phyloP scores from a whole-genome alignment of 2,797 vertebrate genomes.

The Buceros bicornis region DNA sequence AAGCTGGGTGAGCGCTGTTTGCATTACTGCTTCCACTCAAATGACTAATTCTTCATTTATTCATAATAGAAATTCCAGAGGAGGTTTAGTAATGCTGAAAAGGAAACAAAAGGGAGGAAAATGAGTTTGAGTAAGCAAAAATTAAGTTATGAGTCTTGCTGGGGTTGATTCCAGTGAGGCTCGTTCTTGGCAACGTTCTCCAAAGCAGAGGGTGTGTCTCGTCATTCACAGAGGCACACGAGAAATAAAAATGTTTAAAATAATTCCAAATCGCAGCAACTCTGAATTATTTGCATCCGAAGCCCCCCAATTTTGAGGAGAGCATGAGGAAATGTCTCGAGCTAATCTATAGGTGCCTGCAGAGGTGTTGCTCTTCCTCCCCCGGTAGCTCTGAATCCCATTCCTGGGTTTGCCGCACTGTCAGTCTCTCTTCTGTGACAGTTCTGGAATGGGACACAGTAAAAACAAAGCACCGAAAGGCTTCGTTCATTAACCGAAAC shows the following conservation, averaged over 20 bases:
- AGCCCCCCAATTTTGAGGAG: rapidly evolving
- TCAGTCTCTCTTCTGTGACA: background rate
- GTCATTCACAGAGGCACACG: background rate
- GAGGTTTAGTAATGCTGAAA: background rate
- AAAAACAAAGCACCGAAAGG: background rate
- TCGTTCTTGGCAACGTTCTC: background rate
- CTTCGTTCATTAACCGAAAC: background rate
- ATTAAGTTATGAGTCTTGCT: background rate
- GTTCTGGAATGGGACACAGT: background rate
- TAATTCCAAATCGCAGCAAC: background rate
- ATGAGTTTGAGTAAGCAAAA: background rate
- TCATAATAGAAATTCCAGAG: background rate
- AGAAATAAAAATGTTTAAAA: background rate
- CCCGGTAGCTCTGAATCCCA: background rate
- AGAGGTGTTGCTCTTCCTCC: background rate
- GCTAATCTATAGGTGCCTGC: background rate
- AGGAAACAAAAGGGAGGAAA: background rate
- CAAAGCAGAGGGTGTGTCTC: background rate
- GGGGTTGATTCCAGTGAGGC: background rate
- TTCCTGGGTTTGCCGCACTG: background rate
- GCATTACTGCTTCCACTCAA: background rate
- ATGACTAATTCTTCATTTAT: background rate
- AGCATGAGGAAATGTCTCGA: background rate
- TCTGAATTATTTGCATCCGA: background rate
- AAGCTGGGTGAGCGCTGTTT: background rate